phyloP scores from a whole-genome alignment of 2,888 invertebrate species.

The Hoplodrina ambigua region DNA sequence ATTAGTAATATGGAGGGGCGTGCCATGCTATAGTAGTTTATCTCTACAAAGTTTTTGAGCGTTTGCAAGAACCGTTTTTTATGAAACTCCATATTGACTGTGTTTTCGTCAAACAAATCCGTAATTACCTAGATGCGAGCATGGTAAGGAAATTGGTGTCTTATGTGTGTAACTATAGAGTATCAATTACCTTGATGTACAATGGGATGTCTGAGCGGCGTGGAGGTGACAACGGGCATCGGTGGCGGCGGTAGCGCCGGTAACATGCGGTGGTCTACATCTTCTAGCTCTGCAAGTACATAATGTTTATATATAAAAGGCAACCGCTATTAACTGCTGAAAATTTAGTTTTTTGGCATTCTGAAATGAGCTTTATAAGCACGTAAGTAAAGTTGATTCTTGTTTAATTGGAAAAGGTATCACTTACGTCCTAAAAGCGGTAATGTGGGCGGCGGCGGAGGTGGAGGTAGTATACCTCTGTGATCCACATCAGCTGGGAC shows the following conservation, averaged over 20 bases:
- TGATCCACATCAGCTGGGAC: slow-evolving; percentile 82
- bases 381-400: neutral
- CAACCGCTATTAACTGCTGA: too few species aligned
- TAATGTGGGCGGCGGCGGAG: slow-evolving; percentile 90
- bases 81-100: too few species aligned
- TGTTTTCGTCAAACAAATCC: too few species aligned
- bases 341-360: too few species aligned
- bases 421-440: slow-evolving; percentile 81
- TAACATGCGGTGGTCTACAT: slow-evolving; percentile 83
- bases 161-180: neutral
- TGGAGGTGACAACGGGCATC: slow-evolving; percentile 59
- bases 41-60: too few species aligned
- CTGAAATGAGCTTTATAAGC: neutral
- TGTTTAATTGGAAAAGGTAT: neutral
- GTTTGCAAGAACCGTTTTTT: too few species aligned
- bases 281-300: slow-evolving; percentile 78
- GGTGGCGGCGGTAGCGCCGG: slow-evolving; percentile 72
- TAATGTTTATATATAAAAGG: too few species aligned
- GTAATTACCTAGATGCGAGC: too few species aligned
- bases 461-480: slow-evolving; percentile 84
- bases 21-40: too few species aligned
- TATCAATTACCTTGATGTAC: slow-evolving; percentile 71
- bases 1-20: too few species aligned
- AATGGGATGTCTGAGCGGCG: slow-evolving; percentile 67
- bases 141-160: too few species aligned